phyloP scores from a whole-genome alignment of 1,140 invertebrate species.

The Camponotus vicinus region DNA sequence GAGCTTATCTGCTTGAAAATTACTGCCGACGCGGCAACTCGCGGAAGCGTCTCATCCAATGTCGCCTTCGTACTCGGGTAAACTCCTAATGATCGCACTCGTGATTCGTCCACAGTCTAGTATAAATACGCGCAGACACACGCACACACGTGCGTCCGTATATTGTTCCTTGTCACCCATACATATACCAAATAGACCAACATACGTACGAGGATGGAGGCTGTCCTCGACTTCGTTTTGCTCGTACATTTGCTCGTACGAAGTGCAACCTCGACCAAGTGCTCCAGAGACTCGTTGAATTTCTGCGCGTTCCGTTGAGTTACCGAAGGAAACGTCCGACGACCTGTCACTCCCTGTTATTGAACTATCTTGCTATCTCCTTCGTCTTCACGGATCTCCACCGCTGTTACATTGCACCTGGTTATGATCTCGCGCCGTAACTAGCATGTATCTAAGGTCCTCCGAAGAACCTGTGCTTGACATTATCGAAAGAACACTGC shows the following conservation, averaged over 20 bases:
- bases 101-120: conserved; percentile 34
- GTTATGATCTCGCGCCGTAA: conserved; percentile 32
- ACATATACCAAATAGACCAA: neutral
- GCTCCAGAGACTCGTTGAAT: conserved; percentile 63
- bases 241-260: conserved; percentile 30
- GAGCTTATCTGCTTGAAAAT: conserved; percentile 59
- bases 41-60: conserved; percentile 42
- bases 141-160: too few relatives aligned
- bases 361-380: conserved; percentile 31
- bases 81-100: conserved; percentile 52
- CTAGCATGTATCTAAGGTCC: conserved; percentile 5
- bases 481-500: neutral
- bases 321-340: conserved; percentile 46
- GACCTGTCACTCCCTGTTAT: conserved; percentile 47
- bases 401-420: neutral
- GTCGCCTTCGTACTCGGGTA: conserved; percentile 50
- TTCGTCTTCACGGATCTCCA: conserved; percentile 6
- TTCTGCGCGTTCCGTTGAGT: conserved; percentile 43
- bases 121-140: conserved; percentile 27
- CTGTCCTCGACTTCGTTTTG: conserved; percentile 30
- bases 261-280: conserved; percentile 45
- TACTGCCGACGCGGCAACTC: conserved; percentile 52
- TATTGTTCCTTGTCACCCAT: neutral
- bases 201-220: neutral
- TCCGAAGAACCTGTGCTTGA: neutral